Evolutionary conservation across 2,888 invertebrate genomes (phyloP).

Genomic region (Scaptodrosophila latifasciaeformis): DNA sequence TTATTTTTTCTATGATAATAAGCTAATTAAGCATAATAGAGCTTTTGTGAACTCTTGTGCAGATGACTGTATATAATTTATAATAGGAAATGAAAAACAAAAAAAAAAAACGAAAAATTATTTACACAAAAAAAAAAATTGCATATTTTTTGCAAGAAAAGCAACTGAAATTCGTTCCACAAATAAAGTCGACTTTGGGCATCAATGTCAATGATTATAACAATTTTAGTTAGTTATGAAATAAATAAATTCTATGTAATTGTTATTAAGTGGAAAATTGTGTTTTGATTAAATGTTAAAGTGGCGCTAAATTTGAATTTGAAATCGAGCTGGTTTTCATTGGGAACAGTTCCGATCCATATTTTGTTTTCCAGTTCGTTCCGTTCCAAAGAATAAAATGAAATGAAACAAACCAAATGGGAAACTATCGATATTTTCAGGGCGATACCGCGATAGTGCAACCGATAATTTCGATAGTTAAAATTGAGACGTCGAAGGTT

Average conservation of each 20-base stretch:
- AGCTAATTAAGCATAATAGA: no score
- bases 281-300: neutral
- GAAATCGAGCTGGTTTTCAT: no score
- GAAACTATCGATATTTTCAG: no score
- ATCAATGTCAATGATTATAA: slow-evolving; percentile 21
- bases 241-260: slow-evolving; percentile 55
- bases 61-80: slow-evolving; percentile 18
- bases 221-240: slow-evolving; percentile 47
- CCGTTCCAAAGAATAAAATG: no score
- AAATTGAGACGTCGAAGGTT: no score
- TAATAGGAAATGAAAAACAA: slow-evolving; percentile 35
- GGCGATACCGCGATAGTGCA: no score
- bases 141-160: slow-evolving; percentile 31
- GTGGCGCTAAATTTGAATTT: no score
- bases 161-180: slow-evolving; percentile 25
- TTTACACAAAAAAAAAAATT: slow-evolving; percentile 13
- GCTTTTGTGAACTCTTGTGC: neutral
- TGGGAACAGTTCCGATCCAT: no score
- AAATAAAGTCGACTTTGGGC: neutral
- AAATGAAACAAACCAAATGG: no score
- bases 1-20: no score
- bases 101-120: slow-evolving; percentile 3
- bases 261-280: slow-evolving; percentile 40
- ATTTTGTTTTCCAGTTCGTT: no score
- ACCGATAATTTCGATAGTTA: no score